Evolutionary conservation across 2,113 vertebrate species (phyloP).

Genomic region (Odocoileus virginianus): DNA sequence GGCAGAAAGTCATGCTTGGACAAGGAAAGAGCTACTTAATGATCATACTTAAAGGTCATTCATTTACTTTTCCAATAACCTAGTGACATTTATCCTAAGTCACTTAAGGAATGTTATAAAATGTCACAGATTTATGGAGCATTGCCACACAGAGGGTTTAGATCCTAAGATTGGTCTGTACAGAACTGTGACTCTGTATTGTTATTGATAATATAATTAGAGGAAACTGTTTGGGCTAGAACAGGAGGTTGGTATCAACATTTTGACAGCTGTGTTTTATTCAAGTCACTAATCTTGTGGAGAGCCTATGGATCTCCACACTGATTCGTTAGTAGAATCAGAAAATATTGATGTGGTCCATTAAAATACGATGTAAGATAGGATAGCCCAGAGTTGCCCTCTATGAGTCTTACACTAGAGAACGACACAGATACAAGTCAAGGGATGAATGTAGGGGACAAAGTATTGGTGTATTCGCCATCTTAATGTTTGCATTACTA

Average conservation of each 20-base stretch:
- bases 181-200: neutral
- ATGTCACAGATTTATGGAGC: constrained; percentile 52
- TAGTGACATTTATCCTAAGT: constrained; percentile 67
- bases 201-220: constrained; percentile 24
- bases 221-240: neutral
- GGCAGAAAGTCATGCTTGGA: constrained; percentile 55
- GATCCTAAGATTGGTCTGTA: neutral
- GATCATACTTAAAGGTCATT: constrained; percentile 68
- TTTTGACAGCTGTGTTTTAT: constrained; percentile 14
- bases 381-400: neutral
- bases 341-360: neutral
- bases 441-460: neutral
- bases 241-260: neutral
- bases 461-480: neutral
- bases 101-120: constrained; percentile 66
- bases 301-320: neutral
- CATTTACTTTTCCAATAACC: constrained; percentile 50
- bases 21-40: constrained; percentile 65
- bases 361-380: neutral
- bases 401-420: neutral
- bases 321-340: neutral
- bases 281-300: neutral
- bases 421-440: neutral
- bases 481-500: neutral
- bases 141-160: neutral